phyloP scores from a whole-genome alignment of 2,113 vertebrate genomes.

The Ailurus styani region DNA sequence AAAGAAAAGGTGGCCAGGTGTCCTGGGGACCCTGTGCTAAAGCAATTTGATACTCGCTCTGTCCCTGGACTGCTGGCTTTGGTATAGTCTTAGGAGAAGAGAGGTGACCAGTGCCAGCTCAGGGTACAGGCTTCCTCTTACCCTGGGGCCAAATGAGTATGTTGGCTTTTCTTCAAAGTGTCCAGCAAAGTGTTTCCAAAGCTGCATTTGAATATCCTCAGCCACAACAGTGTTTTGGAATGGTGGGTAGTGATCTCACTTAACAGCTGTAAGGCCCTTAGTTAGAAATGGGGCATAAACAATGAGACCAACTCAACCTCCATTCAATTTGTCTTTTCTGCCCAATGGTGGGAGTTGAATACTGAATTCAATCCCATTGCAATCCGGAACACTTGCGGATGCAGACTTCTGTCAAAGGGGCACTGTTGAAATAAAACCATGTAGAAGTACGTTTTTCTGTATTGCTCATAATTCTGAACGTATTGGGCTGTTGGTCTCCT shows the following conservation, averaged over 20 bases:
- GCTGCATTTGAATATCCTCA: slow-evolving; percentile 49
- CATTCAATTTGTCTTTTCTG: slow-evolving; percentile 20
- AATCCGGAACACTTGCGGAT: background rate
- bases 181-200: slow-evolving; percentile 61
- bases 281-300: slow-evolving; percentile 48
- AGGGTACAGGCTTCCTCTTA: slow-evolving; percentile 12
- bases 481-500: background rate
- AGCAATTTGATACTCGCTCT: background rate
- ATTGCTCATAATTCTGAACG: background rate
- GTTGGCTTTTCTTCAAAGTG: slow-evolving; percentile 68
- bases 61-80: background rate
- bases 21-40: background rate
- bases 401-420: background rate
- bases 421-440: background rate
- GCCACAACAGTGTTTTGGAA: slow-evolving; percentile 33
- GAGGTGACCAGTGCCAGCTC: background rate
- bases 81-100: background rate
- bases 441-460: background rate
- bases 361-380: background rate
- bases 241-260: slow-evolving; percentile 58
- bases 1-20: background rate
- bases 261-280: slow-evolving; percentile 37
- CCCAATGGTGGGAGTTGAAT: background rate
- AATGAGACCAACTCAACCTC: slow-evolving; percentile 1
- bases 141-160: slow-evolving; percentile 41